These are phyloP conservation scores for Anaspis maculata DNA, from an alignment of 2,888 invertebrate genomes.

Conservation along the genomic window DNA sequence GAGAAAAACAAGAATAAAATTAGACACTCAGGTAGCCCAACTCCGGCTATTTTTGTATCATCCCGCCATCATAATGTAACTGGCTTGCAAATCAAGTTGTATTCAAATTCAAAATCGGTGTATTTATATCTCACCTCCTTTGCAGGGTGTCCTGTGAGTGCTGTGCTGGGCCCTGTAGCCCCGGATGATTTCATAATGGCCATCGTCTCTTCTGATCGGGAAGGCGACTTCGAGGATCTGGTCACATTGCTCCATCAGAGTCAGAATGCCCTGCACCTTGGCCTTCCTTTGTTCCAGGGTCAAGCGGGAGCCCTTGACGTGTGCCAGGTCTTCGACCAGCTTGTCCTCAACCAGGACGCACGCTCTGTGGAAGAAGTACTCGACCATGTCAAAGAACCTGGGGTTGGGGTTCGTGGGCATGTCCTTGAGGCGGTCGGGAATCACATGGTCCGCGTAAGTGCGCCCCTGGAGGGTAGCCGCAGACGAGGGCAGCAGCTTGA, in stretches of 20 bases:
- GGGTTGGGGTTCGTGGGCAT: slow-evolving; percentile 76
- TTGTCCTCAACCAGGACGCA: slow-evolving; percentile 85
- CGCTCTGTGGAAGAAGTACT: slow-evolving; percentile 96
- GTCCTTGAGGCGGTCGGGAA: slow-evolving; percentile 75
- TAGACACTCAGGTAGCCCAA: too few species aligned
- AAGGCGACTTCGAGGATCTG: slow-evolving; percentile 86
- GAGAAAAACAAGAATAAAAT: too few species aligned
- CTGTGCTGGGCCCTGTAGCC: slow-evolving; percentile 98
- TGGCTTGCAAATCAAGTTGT: neutral
- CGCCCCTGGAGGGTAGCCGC: slow-evolving; percentile 13
- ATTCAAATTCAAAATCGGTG: neutral
- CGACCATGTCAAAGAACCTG: slow-evolving; percentile 95
- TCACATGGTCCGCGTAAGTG: slow-evolving; percentile 47
- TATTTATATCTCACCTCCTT: slow-evolving; percentile 71
- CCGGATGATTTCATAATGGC: slow-evolving; percentile 94
- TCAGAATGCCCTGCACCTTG: slow-evolving; percentile 90
- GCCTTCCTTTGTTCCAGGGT: slow-evolving; percentile 82
- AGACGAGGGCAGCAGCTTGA: slow-evolving; percentile 4
- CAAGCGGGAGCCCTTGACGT: slow-evolving; percentile 61
- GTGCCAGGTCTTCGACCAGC: slow-evolving; percentile 67
- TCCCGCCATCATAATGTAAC: too few species aligned
- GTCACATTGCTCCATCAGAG: slow-evolving; percentile 96
- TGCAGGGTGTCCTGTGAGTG: slow-evolving; percentile 94
- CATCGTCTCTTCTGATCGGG: slow-evolving; percentile 92
- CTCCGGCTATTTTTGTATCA: too few species aligned